Base-by-base conservation (phyloP, 1,140 invertebrate genomes). In the Drosophila ambigua region DNA sequence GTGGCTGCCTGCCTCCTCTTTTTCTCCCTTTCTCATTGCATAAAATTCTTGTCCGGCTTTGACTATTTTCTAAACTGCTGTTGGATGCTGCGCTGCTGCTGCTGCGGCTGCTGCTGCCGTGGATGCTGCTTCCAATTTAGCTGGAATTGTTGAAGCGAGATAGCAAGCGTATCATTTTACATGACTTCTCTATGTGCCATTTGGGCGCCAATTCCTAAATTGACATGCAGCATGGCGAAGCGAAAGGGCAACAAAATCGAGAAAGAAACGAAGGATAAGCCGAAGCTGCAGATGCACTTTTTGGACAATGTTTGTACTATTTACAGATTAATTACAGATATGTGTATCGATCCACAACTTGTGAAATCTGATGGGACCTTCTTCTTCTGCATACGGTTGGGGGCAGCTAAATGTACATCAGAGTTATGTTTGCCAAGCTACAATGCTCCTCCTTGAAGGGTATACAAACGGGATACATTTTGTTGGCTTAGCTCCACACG, bases 191-290 rank as follows among this genome's bases (percentile, higher is more conserved):
- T 74, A 87, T 84, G 81, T 77, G 82, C 77, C 81, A 81, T 84
- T 84, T 87, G 82, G 82, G 81, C 82, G 81, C 81, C 81, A 81
- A 84, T 74, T 84, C 82, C 82, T 85, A 77, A 85, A 85, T 79
- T 83, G 81, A 80, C 78, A 72, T 64, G 66, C 74, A 51, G 68
- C 74, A 55, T 54, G 53, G 54, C 58, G 20, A 24, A 62, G 57
- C 45, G 16, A 65, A 82, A 75, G 54, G 75, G 45, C 71, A 49
- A 43, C 23, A 49, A 16, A 41, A 16, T 31, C 23, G 4, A 0
- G 7, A 35, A 49, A 41, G 35, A 48, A 57, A 13, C 11, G 4
- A 4, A 5, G 11, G 11, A 39, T 2, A 39, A 39, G 35, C 4
- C 35, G 35, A 13, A 4, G 4, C 11, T 13, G 1, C 4, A 13